Conservation (phyloP, 2,797 vertebrate species). For the Urocyon cinereoargenteus region DNA sequence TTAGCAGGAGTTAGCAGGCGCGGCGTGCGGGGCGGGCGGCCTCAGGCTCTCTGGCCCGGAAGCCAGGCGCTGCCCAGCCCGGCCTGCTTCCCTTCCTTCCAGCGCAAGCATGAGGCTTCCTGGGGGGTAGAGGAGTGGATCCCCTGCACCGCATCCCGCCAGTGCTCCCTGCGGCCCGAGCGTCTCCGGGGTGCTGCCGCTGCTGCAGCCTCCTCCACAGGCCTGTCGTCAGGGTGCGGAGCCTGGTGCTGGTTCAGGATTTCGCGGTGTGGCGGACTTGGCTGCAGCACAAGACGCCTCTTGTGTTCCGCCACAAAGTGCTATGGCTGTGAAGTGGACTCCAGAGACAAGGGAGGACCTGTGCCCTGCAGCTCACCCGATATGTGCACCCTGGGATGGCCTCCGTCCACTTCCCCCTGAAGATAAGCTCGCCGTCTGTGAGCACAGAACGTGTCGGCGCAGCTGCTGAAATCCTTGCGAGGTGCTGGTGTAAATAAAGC, state of each 20-base stretch:
- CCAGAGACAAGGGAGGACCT: background rate
- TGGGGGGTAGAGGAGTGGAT: background rate
- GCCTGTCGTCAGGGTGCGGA: background rate
- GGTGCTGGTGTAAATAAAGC: background rate
- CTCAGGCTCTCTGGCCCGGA: background rate
- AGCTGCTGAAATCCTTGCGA: background rate
- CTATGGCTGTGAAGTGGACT: background rate
- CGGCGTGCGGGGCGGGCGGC: rapidly evolving
- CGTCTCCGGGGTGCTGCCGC: too few relatives aligned
- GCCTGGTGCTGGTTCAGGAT: background rate
- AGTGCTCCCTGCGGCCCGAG: background rate
- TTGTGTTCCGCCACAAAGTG: background rate
- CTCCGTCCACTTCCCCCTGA: background rate
- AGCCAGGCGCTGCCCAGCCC: background rate
- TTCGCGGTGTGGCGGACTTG: background rate
- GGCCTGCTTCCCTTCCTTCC: too few relatives aligned
- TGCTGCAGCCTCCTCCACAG: background rate
- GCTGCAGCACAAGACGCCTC: background rate
- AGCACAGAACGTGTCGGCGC: background rate
- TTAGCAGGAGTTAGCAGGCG: background rate
- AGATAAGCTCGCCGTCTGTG: background rate
- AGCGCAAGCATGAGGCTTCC: background rate
- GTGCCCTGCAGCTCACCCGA: background rate
- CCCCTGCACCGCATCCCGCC: background rate
- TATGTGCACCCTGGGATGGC: background rate